Conservation (phyloP, 2,888 invertebrate genomes). For the Sturmia bella region DNA sequence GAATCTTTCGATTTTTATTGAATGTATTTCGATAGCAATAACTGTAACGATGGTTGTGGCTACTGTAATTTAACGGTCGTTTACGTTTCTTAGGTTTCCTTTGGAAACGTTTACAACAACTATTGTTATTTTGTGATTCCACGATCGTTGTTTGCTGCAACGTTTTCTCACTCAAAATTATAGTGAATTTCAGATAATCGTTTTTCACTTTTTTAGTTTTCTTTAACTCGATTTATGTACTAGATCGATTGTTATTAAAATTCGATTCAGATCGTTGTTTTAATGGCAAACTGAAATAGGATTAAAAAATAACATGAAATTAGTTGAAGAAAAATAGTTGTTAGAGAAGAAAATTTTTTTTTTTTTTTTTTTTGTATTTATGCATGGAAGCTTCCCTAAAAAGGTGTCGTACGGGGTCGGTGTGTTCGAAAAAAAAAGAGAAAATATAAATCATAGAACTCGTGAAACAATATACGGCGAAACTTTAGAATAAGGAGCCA, state of each 20-base stretch:
- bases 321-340: neutral
- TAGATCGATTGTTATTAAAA: slow-evolving; percentile 34
- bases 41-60: slow-evolving; percentile 38
- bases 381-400: too few relatives aligned
- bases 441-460: too few relatives aligned
- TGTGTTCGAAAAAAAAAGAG: too few relatives aligned
- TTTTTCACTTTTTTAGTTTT: slow-evolving; percentile 36
- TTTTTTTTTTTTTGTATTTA: too few relatives aligned
- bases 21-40: slow-evolving; percentile 30
- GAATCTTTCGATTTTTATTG: slow-evolving; percentile 50
- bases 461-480: too few relatives aligned
- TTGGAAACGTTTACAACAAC: slow-evolving; percentile 71
- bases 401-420: too few relatives aligned
- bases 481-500: too few relatives aligned
- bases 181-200: slow-evolving; percentile 18
- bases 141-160: slow-evolving; percentile 70
- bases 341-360: too few relatives aligned
- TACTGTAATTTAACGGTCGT: slow-evolving; percentile 54
- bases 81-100: slow-evolving; percentile 73
- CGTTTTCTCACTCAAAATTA: slow-evolving; percentile 68
- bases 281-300: slow-evolving; percentile 69
- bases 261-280: slow-evolving; percentile 69
- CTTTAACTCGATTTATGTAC: slow-evolving; percentile 3
- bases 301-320: slow-evolving; percentile 11
- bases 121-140: slow-evolving; percentile 69